Percentiles rank a stretch among this genome's conserved stretches.
phyloP scores from a whole-genome alignment of 2,113 vertebrate genomes.

The Ochotona curzoniae region DNA sequence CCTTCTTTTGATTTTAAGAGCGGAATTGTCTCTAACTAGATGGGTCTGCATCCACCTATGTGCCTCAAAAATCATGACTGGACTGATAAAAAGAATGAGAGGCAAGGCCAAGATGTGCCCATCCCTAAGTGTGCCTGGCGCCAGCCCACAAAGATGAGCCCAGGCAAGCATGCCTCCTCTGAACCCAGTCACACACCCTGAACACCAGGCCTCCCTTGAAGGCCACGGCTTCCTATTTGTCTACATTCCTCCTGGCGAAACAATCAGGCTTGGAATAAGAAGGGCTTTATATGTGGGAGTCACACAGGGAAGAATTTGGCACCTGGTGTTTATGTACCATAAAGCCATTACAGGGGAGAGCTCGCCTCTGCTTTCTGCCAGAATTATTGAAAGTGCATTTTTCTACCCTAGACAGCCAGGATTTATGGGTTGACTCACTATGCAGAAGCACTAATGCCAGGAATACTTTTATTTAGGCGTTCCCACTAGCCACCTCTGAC shows the following conservation, averaged over 20 bases:
- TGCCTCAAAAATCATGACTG: not conserved
- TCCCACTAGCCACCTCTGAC: not conserved
- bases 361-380: constrained; percentile 33
- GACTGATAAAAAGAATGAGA: constrained; percentile 42
- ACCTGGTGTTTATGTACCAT: constrained; percentile 57
- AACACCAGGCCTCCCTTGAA: constrained; percentile 43
- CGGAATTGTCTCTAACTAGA: constrained; percentile 24
- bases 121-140: not conserved
- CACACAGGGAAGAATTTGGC: constrained; percentile 59
- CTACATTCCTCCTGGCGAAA: constrained; percentile 50
- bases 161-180: constrained; percentile 41
- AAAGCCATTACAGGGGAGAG: constrained; percentile 22
- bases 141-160: constrained; percentile 46
- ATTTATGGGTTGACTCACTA: constrained; percentile 57
- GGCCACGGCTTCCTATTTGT: constrained; percentile 52
- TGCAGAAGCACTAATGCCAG: not conserved
- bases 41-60: not conserved
- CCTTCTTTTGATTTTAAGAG: constrained; percentile 23
- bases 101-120: not conserved
- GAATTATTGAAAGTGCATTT: constrained; percentile 32
- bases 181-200: constrained; percentile 57
- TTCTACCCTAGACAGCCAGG: constrained; percentile 10
- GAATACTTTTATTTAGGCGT: constrained; percentile 9
- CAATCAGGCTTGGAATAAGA: constrained; percentile 32
- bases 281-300: constrained; percentile 28